Percentiles rank a stretch among this genome's conserved stretches.
Conservation (phyloP, 2,113 vertebrate genomes). For the Eulemur rufifrons region DNA sequence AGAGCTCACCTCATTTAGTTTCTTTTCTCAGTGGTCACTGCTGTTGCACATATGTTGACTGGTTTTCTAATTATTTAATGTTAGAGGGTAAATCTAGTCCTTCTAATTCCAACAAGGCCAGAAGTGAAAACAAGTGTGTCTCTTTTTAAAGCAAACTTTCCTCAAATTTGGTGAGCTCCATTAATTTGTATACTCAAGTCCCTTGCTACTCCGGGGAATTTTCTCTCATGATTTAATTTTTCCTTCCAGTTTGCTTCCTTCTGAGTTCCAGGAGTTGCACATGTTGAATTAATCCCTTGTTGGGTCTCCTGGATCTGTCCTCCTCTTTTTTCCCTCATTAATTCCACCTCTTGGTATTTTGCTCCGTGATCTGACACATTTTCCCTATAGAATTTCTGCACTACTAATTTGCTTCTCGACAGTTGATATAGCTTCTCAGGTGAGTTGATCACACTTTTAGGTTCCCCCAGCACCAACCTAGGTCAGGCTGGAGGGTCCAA, state of each 20-base stretch:
- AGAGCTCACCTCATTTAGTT: background rate
- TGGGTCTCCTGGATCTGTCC: background rate
- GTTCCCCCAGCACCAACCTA: background rate
- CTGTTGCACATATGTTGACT: background rate
- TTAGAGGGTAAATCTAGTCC: background rate
- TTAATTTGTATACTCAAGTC: background rate
- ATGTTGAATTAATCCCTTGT: background rate
- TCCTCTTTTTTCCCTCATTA: constrained; percentile 43
- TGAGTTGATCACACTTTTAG: background rate
- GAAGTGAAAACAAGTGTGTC: background rate
- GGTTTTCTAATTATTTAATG: background rate
- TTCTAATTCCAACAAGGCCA: background rate
- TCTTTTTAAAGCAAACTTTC: background rate
- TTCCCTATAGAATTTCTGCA: constrained; percentile 33
- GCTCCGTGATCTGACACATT: background rate
- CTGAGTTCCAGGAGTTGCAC: background rate
- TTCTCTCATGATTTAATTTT: constrained; percentile 38
- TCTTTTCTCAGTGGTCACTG: background rate
- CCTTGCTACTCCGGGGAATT: background rate
- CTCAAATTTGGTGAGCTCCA: background rate
- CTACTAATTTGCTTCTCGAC: constrained; percentile 40
- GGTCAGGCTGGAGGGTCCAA: background rate
- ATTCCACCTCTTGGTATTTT: constrained; percentile 42
- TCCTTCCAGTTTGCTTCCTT: background rate
- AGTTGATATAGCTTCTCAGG: background rate